Base-by-base conservation (phyloP, 1,140 invertebrate species). In the Cherax destructor region DNA sequence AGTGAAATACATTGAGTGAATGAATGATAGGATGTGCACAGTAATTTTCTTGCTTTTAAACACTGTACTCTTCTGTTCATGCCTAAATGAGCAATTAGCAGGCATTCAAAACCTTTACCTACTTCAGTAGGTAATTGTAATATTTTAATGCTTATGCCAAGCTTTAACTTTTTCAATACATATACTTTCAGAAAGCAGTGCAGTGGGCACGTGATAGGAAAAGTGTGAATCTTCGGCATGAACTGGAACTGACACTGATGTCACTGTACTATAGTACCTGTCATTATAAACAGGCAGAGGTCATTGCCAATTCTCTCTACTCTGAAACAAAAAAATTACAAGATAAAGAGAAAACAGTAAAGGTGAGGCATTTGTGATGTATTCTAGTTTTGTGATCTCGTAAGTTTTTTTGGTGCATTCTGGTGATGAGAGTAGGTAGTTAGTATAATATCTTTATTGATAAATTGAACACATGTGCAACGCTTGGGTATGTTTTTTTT, bases 301-400 rank as follows among this genome's bases (percentile, higher is more conserved):
- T 41, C 30, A 69, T 88, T 80, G 86, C 86, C 41, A 80, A 69
- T 88, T 77, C 77, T 2, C 61, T 88, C 41, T 88, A 88, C 69
- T 61, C n/a, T 80, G 86, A 88, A 81, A 88, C 86, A 9, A 88
- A 88, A 52, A 88, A 88, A 49, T 80, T 88, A n/a, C 86, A 88
- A 61, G 86, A 88, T 21, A 88, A 88, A 24, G 86, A 88, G n/a
- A 88, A 88, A 69, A 88, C 86, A 50, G 86, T 88, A 16, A 88
- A 88, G 86, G 86, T 88, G 81, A 56, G 30, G 18, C 11, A 5
- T 72, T n/a, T 30, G 61, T 3, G 0, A 18, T 65, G 52, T 9
- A 56, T 0, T 56, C 11, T 6, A 9, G 52, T 56, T 56, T 6
- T 56, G 6, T 56, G 52, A 56, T n/a, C n/a, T n/a, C n/a, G n/a